These are phyloP conservation scores for Rhagoletis pomonella DNA, from an alignment of 1,140 invertebrate genomes.

Conservation along the genomic window DNA sequence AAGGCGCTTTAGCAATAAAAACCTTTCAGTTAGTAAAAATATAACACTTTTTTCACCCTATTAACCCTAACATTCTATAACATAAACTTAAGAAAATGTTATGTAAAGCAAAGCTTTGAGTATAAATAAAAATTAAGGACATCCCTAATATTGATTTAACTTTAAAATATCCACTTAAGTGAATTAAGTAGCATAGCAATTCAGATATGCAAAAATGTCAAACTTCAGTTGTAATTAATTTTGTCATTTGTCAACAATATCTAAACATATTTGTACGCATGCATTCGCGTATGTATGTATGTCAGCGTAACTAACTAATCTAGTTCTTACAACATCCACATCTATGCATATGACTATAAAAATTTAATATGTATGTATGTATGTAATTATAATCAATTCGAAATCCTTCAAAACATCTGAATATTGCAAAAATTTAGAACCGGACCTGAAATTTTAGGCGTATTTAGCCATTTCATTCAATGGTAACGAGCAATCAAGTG, in stretches of 20 bases:
- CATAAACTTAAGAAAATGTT: no score
- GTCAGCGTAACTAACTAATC: not conserved
- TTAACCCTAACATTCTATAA: no score
- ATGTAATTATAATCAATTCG: slow-evolving; percentile 29
- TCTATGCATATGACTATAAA: not conserved
- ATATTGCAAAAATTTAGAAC: slow-evolving; percentile 35
- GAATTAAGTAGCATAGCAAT: not conserved
- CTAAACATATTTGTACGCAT: not conserved
- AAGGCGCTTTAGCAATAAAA: no score
- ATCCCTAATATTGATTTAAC: not conserved
- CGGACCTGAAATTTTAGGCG: slow-evolving; percentile 43
- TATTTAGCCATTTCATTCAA: slow-evolving; percentile 49
- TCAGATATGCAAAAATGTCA: not conserved
- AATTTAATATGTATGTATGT: not conserved
- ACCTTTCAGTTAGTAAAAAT: no score
- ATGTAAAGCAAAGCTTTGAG: no score
- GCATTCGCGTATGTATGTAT: not conserved
- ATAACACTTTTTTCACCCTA: no score
- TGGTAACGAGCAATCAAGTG: slow-evolving; percentile 48
- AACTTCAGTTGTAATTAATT: slow-evolving; percentile 35
- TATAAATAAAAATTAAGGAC: not conserved
- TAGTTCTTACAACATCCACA: not conserved
- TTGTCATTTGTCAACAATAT: slow-evolving; percentile 41
- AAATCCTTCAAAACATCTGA: slow-evolving; percentile 42
- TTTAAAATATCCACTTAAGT: not conserved